Evolutionary conservation across 2,113 vertebrate genomes (phyloP), one percentile per base, ranked within the genome.

Genomic region (Microcebus griseorufus): DNA sequence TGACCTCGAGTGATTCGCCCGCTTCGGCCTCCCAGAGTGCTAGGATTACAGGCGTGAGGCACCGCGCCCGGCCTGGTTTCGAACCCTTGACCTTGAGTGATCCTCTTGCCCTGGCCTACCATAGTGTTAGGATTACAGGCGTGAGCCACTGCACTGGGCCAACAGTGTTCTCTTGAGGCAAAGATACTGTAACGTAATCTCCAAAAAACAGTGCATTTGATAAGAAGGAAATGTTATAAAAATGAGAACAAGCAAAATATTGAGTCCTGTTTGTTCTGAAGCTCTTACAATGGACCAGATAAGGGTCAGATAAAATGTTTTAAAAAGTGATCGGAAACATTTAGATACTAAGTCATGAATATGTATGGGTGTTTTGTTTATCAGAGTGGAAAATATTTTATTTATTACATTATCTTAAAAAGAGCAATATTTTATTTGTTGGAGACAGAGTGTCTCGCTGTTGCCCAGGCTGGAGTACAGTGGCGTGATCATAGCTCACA

Each of bases 211-310:
- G 17, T 20, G 10, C 69, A 70, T 78, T 37, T 72, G 37, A 70
- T 80, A 90, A 87, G 48, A 82, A 88, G 22, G n/a, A 88, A 94
- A 95, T 5, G 55, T 88, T 55, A 81, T 85, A 96, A 58, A 85
- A 87, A 73, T 34, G 32, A 81, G 67, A 94, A 82, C 16, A 93
- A 92, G 65, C 10, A 65, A 90, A 88, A 78, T 62, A 89, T 14
- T 45, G 48, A 88, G 48, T 72, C 39, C 25, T 60, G 83, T 55
- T 81, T 70, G 32, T 34, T 72, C n/a, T 76, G 53, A 72, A 55
- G 12, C 45, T 79, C 75, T 90, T 58, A 92, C 3, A 69, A 51
- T 18, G 37, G 62, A 85, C 18, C 60, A 90, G 64, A 69, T 53
- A 94, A 78, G 12, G 6, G 10, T 42, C 22, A 55, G 3, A 65